phyloP scores from a whole-genome alignment of 2,888 invertebrate genomes.

The Apoderus coryli region DNA sequence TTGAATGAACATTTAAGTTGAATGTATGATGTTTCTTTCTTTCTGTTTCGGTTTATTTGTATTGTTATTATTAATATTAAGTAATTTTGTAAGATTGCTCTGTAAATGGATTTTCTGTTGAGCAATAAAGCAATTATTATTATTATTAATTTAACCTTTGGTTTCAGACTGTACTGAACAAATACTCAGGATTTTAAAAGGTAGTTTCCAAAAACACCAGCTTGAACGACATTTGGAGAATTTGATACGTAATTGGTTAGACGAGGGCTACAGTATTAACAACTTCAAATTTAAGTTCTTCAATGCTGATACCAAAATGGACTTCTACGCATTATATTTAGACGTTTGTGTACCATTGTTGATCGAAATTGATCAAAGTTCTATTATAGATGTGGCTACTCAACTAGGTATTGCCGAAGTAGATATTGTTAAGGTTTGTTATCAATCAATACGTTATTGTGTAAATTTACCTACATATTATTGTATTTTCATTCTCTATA shows the following conservation, averaged over 20 bases:
- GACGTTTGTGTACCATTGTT: constrained; percentile 31
- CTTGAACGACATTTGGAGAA: constrained; percentile 34
- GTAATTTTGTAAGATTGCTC: no score
- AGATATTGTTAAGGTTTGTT: constrained; percentile 18
- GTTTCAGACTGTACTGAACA: neutral
- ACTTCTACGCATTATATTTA: constrained; percentile 33
- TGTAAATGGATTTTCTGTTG: no score
- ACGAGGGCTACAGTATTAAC: constrained; percentile 20
- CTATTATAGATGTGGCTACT: constrained; percentile 16
- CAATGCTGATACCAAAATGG: constrained; percentile 24
- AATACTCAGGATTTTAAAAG: no score
- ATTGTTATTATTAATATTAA: no score
- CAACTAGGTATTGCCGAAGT: constrained; percentile 14
- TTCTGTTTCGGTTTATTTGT: no score
- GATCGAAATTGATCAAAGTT: constrained; percentile 26
- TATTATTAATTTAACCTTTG: neutral
- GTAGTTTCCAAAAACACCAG: no score
- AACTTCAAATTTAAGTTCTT: constrained; percentile 30
- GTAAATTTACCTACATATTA: no score
- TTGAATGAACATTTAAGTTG: no score
- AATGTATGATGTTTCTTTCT: no score
- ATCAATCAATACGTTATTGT: neutral
- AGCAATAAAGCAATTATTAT: constrained; percentile 9
- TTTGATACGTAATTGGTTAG: constrained; percentile 33
- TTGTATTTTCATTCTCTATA: no score